Evolutionary conservation across 2,888 invertebrate species (phyloP).

Genomic region (Strigamia maritima): DNA sequence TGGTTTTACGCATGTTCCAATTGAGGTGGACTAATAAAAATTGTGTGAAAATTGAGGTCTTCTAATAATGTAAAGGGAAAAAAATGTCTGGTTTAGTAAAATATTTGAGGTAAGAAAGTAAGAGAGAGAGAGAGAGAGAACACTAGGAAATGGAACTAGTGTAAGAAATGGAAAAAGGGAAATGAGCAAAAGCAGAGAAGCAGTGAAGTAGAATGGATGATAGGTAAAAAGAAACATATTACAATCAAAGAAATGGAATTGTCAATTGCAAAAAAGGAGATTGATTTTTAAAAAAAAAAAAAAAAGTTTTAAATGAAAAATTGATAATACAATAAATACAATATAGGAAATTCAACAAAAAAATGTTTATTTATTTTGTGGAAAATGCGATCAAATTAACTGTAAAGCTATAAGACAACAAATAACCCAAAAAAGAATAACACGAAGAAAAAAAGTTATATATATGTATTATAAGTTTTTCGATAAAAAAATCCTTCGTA

Average conservation of each 20-base stretch:
- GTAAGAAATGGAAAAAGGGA: neutral
- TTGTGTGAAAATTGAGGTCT: neutral
- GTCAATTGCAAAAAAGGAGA: neutral
- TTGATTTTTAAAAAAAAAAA: neutral
- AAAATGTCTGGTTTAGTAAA: too few species aligned
- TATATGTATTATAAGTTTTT: too few species aligned
- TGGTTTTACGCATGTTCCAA: neutral
- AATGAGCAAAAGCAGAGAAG: neutral
- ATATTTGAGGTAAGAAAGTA: too few species aligned
- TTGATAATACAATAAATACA: neutral
- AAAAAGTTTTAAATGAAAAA: too few species aligned
- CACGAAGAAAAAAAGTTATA: too few species aligned
- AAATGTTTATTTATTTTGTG: too few species aligned
- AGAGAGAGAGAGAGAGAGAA: neutral
- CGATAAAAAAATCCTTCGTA: too few species aligned
- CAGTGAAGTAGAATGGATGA: neutral
- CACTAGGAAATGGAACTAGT: neutral
- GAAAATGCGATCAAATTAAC: too few species aligned
- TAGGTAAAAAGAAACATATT: neutral
- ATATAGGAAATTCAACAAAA: neutral
- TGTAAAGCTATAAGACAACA: too few species aligned
- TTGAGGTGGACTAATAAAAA: neutral
- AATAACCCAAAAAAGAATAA: too few species aligned
- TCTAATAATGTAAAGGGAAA: neutral
- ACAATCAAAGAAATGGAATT: neutral